Base-by-base conservation (phyloP, 35 echinoderm and acorn worm species). In the Anneissia japonica region DNA sequence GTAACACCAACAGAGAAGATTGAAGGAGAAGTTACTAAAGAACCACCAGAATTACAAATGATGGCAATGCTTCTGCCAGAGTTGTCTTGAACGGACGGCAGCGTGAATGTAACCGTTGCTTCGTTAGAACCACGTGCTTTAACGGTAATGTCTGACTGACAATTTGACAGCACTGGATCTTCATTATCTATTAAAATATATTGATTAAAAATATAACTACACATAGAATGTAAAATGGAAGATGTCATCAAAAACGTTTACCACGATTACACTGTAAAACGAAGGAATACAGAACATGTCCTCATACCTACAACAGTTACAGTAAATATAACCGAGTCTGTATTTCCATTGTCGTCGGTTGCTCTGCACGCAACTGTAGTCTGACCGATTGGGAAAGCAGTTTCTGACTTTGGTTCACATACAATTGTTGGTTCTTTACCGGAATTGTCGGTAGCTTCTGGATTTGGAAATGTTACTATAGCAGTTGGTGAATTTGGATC, bases 341-440 rank as follows among this genome's bases (percentile, higher is more conserved):
- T 36, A 35, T 88, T 88, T 31, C 79, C 87, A 38, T 5, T 32
- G 17, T 38, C 35, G 37, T 88, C 87, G 0, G 46, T 88, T 46
- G 87, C 77, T 17, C 34, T 81, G 36, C 87, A 88, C 21, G 38
- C 74, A 28, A 88, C 87, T 0, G 78, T 72, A 13, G 77, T 88
- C 3, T 32, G 32, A 3, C 87, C 87, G 30, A 79, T 56, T 32
- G 78, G 45, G 55, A 88, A 88, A 4, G 76, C 55, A 21, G n/a
- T 56, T 2, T 79, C 79, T n/a, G 87, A 88, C 21, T n/a, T 11
- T 21, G 87, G 87, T 26, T 88, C 36, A 40, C 87, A 88, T 5
- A 11, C 16, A 0, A 88, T 46, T 26, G 40, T 16, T 3, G 86
- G 86, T 3, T 3, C 11, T 45, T 1, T 35, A 33, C 46, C 86